phyloP scores from a whole-genome alignment of 2,888 invertebrate genomes.

The Drosophila niveifrons region DNA sequence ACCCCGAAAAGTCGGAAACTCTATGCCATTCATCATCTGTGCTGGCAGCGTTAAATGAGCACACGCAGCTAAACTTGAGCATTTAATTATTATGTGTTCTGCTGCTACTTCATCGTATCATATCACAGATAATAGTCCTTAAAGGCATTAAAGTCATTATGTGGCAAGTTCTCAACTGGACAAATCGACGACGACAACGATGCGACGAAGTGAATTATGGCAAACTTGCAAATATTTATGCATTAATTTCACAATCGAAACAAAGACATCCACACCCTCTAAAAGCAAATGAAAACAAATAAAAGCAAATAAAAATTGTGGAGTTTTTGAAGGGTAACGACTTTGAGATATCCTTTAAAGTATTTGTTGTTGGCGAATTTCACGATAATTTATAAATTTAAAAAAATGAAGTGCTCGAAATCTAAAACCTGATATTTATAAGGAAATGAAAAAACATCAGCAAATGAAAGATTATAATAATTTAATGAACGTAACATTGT shows the following conservation, averaged over 20 bases:
- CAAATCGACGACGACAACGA: slow-evolving; percentile 49
- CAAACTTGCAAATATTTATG: slow-evolving; percentile 41
- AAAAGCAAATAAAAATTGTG: slow-evolving; percentile 2
- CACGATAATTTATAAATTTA: too few relatives aligned
- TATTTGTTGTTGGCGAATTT: background rate
- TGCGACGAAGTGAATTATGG: slow-evolving; percentile 52
- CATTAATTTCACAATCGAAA: slow-evolving; percentile 40
- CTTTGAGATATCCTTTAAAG: slow-evolving; percentile 6
- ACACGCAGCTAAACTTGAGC: slow-evolving; percentile 60
- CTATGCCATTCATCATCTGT: slow-evolving; percentile 68
- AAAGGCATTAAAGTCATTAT: slow-evolving; percentile 55
- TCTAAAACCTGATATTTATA: too few relatives aligned
- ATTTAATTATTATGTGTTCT: slow-evolving; percentile 67
- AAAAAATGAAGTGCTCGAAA: too few relatives aligned
- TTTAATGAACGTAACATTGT: too few relatives aligned
- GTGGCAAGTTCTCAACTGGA: slow-evolving; percentile 48
- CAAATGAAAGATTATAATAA: too few relatives aligned
- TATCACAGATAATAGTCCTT: slow-evolving; percentile 57
- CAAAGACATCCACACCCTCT: slow-evolving; percentile 28
- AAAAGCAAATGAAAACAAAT: slow-evolving; percentile 33
- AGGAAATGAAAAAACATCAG: too few relatives aligned
- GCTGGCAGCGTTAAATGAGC: slow-evolving; percentile 53
- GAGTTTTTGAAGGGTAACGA: background rate
- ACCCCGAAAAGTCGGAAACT: slow-evolving; percentile 51
- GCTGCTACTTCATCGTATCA: slow-evolving; percentile 24